Percentiles rank a stretch among this genome's conserved stretches.
phyloP scores from a whole-genome alignment of 2,113 vertebrate species.

The Charadrius vociferus region DNA sequence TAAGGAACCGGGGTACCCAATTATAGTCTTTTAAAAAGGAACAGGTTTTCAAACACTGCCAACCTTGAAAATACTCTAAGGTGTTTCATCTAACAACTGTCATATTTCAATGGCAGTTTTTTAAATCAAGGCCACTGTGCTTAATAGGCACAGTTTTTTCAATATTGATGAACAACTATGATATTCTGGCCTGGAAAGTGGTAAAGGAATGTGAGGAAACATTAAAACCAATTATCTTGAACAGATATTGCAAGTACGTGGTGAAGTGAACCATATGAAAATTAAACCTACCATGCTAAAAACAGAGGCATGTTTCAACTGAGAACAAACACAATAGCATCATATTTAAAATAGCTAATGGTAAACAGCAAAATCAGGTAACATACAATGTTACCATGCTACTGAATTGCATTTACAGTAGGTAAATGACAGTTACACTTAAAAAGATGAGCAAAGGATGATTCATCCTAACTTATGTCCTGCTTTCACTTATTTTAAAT shows the following conservation, averaged over 20 bases:
- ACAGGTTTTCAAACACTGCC: neutral
- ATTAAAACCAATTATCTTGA: neutral
- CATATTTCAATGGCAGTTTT: neutral
- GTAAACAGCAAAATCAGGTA: neutral
- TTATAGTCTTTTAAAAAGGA: neutral
- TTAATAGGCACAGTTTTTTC: neutral
- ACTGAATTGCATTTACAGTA: neutral
- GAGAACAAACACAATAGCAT: neutral
- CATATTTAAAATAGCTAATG: neutral
- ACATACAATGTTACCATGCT: neutral
- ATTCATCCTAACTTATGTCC: constrained; percentile 48
- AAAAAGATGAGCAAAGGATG: constrained; percentile 34
- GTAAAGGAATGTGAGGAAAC: neutral
- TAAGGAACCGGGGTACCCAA: neutral
- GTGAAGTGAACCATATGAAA: neutral
- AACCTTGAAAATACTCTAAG: neutral
- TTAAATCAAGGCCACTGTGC: neutral
- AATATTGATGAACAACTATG: neutral
- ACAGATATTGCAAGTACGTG: neutral
- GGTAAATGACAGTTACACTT: constrained; percentile 10
- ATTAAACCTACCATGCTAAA: neutral
- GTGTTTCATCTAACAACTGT: neutral
- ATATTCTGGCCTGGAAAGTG: neutral
- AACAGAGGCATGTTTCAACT: neutral
- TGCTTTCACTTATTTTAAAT: constrained; percentile 27